Percentiles rank a stretch among this genome's conserved stretches.
Evolutionary conservation across 1,140 invertebrate genomes (phyloP).

Genomic region (Carposina sasakii): DNA sequence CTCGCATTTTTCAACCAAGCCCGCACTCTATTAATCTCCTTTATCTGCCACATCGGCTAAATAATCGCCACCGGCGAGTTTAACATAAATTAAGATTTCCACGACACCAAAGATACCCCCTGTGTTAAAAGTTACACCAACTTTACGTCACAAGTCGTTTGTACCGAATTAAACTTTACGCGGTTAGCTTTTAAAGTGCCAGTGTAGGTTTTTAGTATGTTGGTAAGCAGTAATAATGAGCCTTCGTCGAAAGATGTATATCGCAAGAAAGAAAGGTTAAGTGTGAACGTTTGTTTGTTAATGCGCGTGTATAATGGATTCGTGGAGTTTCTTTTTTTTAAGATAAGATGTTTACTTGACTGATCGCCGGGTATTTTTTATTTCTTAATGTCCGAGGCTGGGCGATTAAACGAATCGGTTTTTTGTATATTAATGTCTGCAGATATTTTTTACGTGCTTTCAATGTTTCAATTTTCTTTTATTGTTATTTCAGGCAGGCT

Average conservation of each 20-base stretch:
- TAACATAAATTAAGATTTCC: conserved; percentile 71
- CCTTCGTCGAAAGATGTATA: conserved; percentile 55
- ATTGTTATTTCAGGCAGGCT: no score
- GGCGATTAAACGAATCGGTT: no score
- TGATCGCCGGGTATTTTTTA: conserved; percentile 34
- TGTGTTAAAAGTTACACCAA: conserved; percentile 33
- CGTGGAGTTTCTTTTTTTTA: conserved; percentile 46
- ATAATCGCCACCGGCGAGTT: conserved; percentile 61
- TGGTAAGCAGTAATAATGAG: conserved; percentile 53
- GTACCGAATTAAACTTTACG: conserved; percentile 20
- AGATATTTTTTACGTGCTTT: no score
- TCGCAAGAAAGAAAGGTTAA: conserved; percentile 63
- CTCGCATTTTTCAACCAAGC: conserved; percentile 47
- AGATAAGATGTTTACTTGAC: conserved; percentile 54
- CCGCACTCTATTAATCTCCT: conserved; percentile 59
- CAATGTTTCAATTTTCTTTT: no score
- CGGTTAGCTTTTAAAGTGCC: conserved; percentile 9
- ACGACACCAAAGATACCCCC: conserved; percentile 60
- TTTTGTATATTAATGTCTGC: no score
- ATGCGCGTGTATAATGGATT: conserved; percentile 53
- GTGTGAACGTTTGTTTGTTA: conserved; percentile 70
- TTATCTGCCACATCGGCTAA: conserved; percentile 60
- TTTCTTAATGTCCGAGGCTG: not conserved
- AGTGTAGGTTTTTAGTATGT: conserved; percentile 10
- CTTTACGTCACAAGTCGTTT: not conserved